These are phyloP conservation scores for Adoxophyes honmai DNA, from an alignment of 1,140 invertebrate genomes.

Conservation along the genomic window DNA sequence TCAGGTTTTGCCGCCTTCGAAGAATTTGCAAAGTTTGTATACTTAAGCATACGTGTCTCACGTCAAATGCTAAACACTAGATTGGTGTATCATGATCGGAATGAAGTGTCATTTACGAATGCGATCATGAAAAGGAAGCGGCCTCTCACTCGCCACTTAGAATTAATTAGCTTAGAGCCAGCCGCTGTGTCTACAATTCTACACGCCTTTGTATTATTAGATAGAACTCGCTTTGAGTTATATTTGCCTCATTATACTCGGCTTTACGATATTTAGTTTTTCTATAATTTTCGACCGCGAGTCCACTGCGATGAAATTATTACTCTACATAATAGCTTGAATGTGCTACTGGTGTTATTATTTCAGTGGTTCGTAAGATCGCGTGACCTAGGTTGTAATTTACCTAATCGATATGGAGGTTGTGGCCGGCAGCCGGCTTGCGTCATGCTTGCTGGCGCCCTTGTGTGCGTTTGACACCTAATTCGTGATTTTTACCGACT, in stretches of 20 bases:
- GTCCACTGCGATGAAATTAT: no score
- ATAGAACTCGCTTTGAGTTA: no score
- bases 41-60: slow-evolving; percentile 23
- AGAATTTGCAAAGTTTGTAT: slow-evolving; percentile 12
- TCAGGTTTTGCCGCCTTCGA: slow-evolving; percentile 21
- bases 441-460: slow-evolving; percentile 51
- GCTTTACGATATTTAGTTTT: no score
- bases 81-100: slow-evolving; percentile 24
- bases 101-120: slow-evolving; percentile 38
- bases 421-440: slow-evolving; percentile 39
- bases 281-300: no score
- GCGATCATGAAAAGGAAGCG: slow-evolving; percentile 49
- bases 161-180: slow-evolving; percentile 32
- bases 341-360: slow-evolving; percentile 1
- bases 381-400: slow-evolving; percentile 51
- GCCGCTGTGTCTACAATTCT: neutral
- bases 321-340: no score
- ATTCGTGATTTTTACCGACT: slow-evolving; percentile 1
- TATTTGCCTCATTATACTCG: no score
- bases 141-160: slow-evolving; percentile 36
- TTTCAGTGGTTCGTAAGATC: slow-evolving; percentile 23
- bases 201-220: neutral
- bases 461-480: slow-evolving; percentile 30
- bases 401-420: slow-evolving; percentile 58
- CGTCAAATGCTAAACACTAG: no score